phyloP scores from a whole-genome alignment of 1,140 invertebrate species.

The Mylabris phalerata region DNA sequence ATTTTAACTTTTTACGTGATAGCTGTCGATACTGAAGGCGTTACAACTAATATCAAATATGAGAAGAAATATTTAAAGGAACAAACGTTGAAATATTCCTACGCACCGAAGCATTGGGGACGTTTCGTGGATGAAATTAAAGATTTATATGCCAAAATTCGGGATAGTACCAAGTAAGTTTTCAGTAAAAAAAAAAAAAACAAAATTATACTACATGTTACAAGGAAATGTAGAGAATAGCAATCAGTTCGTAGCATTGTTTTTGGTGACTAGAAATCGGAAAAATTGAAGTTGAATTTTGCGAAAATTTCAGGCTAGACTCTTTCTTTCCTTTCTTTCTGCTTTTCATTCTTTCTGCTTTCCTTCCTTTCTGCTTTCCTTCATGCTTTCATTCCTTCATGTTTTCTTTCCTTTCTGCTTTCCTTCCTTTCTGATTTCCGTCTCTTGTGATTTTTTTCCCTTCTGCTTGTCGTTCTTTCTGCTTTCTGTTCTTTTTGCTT shows the following conservation, averaged over 20 bases:
- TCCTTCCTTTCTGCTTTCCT: not conserved
- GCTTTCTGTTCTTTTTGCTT: too few species aligned
- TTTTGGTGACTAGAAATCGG: too few species aligned
- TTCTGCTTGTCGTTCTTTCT: too few species aligned
- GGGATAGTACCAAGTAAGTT: constrained; percentile 30
- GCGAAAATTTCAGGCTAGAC: too few species aligned
- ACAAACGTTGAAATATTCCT: constrained; percentile 31
- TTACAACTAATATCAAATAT: constrained; percentile 32
- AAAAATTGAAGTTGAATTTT: too few species aligned
- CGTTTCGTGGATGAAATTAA: constrained; percentile 31
- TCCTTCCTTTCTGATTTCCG: not conserved
- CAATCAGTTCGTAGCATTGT: too few species aligned
- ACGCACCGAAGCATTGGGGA: constrained; percentile 32
- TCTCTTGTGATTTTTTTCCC: too few species aligned
- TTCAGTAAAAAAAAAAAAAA: too few species aligned
- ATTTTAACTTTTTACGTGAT: constrained; percentile 1
- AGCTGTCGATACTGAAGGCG: constrained; percentile 38
- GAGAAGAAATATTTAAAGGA: constrained; percentile 29
- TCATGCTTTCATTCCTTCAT: too few species aligned
- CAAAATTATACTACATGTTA: too few species aligned
- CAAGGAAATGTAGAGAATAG: too few species aligned
- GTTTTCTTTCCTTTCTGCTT: not conserved
- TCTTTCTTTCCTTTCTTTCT: too few species aligned
- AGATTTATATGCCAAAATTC: constrained; percentile 32
- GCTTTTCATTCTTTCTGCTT: not conserved